A percentile compares a stretch with the other conserved stretches of the same genome.
These are phyloP conservation scores for Tupiocoris notatus DNA, from an alignment of 2,888 invertebrate species.

Conservation along the genomic window DNA sequence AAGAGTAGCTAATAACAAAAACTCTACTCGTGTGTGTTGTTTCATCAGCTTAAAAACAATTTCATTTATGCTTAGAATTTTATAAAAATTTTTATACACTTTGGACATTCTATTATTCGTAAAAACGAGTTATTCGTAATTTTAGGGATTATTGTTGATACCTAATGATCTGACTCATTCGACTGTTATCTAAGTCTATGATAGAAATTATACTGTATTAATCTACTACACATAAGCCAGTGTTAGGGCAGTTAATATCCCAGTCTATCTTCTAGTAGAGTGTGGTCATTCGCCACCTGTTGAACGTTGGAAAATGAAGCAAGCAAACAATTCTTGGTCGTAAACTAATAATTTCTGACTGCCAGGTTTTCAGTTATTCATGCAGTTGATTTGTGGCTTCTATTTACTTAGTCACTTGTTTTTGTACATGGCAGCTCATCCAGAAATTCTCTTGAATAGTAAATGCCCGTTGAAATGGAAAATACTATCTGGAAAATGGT, in stretches of 20 bases:
- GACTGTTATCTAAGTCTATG: constrained; percentile 34
- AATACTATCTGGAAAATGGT: too few relatives aligned
- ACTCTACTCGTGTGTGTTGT: constrained; percentile 4
- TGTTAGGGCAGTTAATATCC: not conserved
- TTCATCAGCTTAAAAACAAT: constrained; percentile 14
- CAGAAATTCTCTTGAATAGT: too few relatives aligned
- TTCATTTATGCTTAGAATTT: constrained; percentile 32
- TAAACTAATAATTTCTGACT: too few relatives aligned
- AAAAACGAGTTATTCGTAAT: constrained; percentile 16
- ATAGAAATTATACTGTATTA: not conserved
- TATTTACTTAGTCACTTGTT: not conserved
- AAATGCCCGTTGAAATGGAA: too few relatives aligned
- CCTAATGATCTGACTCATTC: constrained; percentile 26
- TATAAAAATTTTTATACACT: constrained; percentile 34
- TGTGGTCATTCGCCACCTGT: too few relatives aligned
- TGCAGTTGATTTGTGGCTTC: not conserved
- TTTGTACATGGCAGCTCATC: not conserved
- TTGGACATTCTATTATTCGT: constrained; percentile 29
- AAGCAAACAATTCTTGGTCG: too few relatives aligned
- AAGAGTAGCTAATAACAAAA: constrained; percentile 3
- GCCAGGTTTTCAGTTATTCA: not conserved
- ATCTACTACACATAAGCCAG: constrained; percentile 1
- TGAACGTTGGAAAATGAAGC: too few relatives aligned
- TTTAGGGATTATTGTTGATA: constrained; percentile 23
- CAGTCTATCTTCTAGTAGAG: not conserved